Evolutionary conservation across 30 jellyfish, hydroid and myxozoan genomes (phyloP).

Genomic region (Pseudorhiza aurosa): DNA sequence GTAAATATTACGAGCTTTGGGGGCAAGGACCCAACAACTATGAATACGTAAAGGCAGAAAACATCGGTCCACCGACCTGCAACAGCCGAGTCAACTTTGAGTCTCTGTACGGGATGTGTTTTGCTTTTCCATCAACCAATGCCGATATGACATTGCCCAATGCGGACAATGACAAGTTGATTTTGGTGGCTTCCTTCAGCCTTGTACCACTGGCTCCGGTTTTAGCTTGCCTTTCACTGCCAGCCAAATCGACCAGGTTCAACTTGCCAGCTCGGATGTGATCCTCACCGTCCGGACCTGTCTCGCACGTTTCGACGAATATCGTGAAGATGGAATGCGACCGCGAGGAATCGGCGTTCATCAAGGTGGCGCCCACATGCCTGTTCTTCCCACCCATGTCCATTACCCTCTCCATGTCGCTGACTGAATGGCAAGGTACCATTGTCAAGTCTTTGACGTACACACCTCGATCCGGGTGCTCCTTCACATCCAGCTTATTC

Average conservation of each 20-base stretch:
- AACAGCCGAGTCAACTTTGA: constrained; percentile 90
- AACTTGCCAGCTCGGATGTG: constrained; percentile 95
- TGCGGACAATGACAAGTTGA: constrained; percentile 90
- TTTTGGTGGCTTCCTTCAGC: constrained; percentile 95
- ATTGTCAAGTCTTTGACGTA: constrained; percentile 85
- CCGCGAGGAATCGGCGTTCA: constrained; percentile 98
- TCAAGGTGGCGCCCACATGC: constrained; percentile 97
- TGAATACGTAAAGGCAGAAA: no score
- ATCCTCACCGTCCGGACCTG: constrained; percentile 92
- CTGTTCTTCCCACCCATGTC: constrained; percentile 88
- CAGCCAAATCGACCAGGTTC: constrained; percentile 97
- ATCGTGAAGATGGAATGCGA: constrained; percentile 97
- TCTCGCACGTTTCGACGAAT: constrained; percentile 92
- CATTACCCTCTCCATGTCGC: constrained; percentile 98
- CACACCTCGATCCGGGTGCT: constrained; percentile 95
- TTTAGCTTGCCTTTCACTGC: constrained; percentile 97
- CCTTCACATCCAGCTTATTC: constrained; percentile 87
- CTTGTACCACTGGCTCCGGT: constrained; percentile 98
- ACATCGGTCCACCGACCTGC: no score
- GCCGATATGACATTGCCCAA: constrained; percentile 99
- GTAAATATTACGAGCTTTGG: no score
- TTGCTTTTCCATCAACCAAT: constrained; percentile 96
- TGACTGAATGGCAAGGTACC: constrained; percentile 89
- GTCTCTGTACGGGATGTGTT: constrained; percentile 96
- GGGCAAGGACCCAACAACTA: no score